A percentile compares a stretch with the other conserved stretches of the same genome.
Conservation (phyloP, 2,113 vertebrate genomes). For the Syrrhaptes paradoxus region DNA sequence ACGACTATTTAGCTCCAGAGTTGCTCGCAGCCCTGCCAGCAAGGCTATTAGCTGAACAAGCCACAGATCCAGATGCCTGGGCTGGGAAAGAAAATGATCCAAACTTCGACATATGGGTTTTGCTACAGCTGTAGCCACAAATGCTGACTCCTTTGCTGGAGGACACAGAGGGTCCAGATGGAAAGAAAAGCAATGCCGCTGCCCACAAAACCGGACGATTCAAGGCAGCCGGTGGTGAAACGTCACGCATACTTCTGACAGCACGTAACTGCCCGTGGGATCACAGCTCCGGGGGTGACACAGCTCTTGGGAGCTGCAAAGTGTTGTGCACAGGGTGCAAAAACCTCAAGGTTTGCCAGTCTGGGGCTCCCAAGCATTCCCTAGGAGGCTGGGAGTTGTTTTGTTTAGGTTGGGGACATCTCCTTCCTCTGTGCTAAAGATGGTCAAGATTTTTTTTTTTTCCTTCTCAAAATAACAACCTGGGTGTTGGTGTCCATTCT, state of each 20-base stretch:
- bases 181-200: not conserved
- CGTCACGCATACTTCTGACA: not conserved
- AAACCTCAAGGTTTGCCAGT: not conserved
- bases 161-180: slow-evolving; percentile 44
- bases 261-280: not conserved
- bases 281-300: fast-evolving
- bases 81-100: slow-evolving; percentile 55
- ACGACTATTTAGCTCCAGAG: not conserved
- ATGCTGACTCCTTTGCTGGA: slow-evolving; percentile 41
- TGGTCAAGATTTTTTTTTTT: not conserved
- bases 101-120: slow-evolving; percentile 23
- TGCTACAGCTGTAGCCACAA: slow-evolving; percentile 35
- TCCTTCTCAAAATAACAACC: not conserved
- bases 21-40: slow-evolving; percentile 43
- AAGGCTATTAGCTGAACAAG: slow-evolving; percentile 52
- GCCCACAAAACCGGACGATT: not conserved
- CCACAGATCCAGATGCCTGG: slow-evolving; percentile 45
- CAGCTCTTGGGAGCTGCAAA: not conserved
- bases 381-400: not conserved
- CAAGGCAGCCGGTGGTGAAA: not conserved
- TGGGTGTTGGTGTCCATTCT: not conserved
- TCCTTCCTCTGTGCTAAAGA: not conserved
- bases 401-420: not conserved
- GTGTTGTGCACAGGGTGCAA: not conserved
- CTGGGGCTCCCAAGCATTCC: not conserved